These are phyloP conservation scores for Rattus norvegicus DNA, from an alignment of 2,113 vertebrate species.

Conservation along the genomic window GRCr8 NC_086022.1:55588001-55588500, in stretches of 20 bases:
- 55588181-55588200: conserved; percentile 1
- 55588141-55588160: conserved; percentile 66
- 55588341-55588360: background rate
- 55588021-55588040: background rate
- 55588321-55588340: background rate
- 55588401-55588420: conserved; percentile 1
- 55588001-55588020: background rate
- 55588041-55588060: no score
- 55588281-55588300: background rate
- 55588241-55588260: background rate
- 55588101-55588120: background rate
- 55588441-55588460: background rate
- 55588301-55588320: background rate
- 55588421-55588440: background rate
- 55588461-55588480: conserved; percentile 33
- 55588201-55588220: conserved; percentile 49
- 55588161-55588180: conserved; percentile 54
- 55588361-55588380: conserved; percentile 47
- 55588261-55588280: background rate
- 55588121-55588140: background rate
- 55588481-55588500: background rate
- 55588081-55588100: background rate
- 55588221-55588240: conserved; percentile 31
- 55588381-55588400: background rate
- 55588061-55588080: background rate